Conservation (phyloP, 2,888 invertebrate genomes). For the Caenorhabditis sinica region DNA sequence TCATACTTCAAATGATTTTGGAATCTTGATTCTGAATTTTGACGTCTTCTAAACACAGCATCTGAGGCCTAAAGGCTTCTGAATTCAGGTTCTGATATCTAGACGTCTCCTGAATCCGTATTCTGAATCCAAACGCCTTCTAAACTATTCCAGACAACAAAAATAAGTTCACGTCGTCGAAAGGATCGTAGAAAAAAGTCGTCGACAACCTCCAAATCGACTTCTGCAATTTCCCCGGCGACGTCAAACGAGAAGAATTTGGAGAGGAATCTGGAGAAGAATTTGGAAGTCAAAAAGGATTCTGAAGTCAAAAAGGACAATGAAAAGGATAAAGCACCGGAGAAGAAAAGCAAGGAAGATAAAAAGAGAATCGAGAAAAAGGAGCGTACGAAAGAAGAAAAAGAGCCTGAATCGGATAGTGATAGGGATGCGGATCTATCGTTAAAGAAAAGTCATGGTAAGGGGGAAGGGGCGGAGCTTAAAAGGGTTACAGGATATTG, state of each 20-base stretch:
- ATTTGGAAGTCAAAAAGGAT: too few species aligned
- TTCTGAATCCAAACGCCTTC: too few species aligned
- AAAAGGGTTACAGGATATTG: background rate
- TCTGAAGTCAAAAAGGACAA: background rate
- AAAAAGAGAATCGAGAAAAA: background rate
- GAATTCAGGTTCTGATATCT: background rate
- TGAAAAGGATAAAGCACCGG: slow-evolving; percentile 15
- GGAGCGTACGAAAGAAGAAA: slow-evolving; percentile 10
- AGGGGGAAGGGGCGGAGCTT: background rate
- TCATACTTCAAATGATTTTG: too few species aligned
- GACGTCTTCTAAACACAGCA: background rate
- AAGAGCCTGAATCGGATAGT: slow-evolving; percentile 32
- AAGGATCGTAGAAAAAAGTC: background rate
- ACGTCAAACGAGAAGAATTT: background rate
- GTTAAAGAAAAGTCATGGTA: slow-evolving; percentile 37
- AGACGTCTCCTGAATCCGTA: background rate
- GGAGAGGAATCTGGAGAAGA: slow-evolving; percentile 1
- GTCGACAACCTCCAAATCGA: background rate
- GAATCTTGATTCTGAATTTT: background rate
- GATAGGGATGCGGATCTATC: slow-evolving; percentile 32
- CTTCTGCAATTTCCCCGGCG: background rate
- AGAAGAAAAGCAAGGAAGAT: slow-evolving; percentile 2
- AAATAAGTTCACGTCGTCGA: background rate
- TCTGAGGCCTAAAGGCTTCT: background rate
- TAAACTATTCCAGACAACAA: slow-evolving; percentile 5